Base-by-base conservation (phyloP, 1,140 invertebrate genomes). In the Nomia melanderi region DNA sequence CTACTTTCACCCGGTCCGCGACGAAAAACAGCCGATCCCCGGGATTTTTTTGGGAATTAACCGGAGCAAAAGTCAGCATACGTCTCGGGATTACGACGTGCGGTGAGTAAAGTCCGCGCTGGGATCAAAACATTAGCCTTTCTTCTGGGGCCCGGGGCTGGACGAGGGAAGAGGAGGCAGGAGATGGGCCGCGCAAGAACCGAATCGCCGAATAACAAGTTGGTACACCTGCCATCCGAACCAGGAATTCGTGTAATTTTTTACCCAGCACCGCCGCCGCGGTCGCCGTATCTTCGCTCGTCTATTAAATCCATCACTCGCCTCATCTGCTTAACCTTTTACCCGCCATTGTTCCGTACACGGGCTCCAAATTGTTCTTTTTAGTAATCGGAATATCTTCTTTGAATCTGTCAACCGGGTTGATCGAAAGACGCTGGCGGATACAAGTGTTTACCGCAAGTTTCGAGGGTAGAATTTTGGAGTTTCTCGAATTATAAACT, bases 1-100 rank as follows among this genome's bases (percentile, higher is more conserved):
- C 65, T 73, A 72, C 70, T 73, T 80, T 75, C 73, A 67, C 69
- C 74, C 72, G 79, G 33, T 20, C 7, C 78, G 54, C 62, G 79
- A 29, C 73, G 59, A 86, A 87, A 84, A 80, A 84, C 78, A 57
- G 27, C 56, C 53, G 67, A 17, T 25, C 64, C 75, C 59, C 27
- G 5, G 66, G 36, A 82, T 81, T 87, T 87, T 86, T 87, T 87
- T 81, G 78, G 84, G 79, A 81, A 86, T 87, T 86, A 87, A 65
- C 64, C 23, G 50, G 60, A 29, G 74, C 50, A 77, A 78, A 72
- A 75, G 77, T 85, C 64, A 41, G 59, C 41, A 59, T 69, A 77
- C 72, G 70, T 54, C 66, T 67, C 60, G 50, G 72, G 72, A 75
- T 76, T 77, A 79, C 77, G 79, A 79, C 77, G 77, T 79, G 59